These are phyloP conservation scores for Zootermopsis nevadensis DNA, from an alignment of 2,888 invertebrate species.

Conservation along the genomic window DNA sequence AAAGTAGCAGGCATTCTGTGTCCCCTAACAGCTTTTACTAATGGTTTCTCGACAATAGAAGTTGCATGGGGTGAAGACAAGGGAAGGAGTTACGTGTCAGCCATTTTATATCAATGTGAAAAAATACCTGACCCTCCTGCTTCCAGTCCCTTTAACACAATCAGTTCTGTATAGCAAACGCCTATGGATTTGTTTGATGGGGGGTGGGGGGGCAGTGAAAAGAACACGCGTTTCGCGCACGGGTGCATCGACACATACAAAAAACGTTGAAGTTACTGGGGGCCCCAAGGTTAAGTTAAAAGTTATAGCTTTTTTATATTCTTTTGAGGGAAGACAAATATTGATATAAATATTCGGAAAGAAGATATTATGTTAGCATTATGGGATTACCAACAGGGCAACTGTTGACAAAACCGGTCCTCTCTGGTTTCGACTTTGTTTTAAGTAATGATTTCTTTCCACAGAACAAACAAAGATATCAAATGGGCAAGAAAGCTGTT, in stretches of 20 bases:
- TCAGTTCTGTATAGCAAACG: slow-evolving; percentile 22
- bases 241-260: slow-evolving; percentile 25
- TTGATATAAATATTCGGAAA: slow-evolving; percentile 15
- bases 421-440: too few relatives aligned
- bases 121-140: neutral
- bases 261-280: neutral
- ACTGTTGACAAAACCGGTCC: too few relatives aligned
- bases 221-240: slow-evolving; percentile 23
- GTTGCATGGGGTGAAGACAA: slow-evolving; percentile 29
- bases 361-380: neutral
- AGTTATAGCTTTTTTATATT: slow-evolving; percentile 10
- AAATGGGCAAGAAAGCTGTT: too few relatives aligned
- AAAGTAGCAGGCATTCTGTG: slow-evolving; percentile 30
- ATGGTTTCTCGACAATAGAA: slow-evolving; percentile 38
- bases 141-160: neutral
- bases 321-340: neutral
- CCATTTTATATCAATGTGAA: slow-evolving; percentile 26
- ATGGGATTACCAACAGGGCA: neutral
- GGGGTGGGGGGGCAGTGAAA: too few relatives aligned
- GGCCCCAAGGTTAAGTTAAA: neutral
- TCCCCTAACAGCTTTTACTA: slow-evolving; percentile 35
- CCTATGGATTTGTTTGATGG: neutral
- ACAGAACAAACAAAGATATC: too few relatives aligned
- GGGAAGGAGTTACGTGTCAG: slow-evolving; percentile 33
- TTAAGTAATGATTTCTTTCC: too few relatives aligned